Evolutionary conservation across 2,797 vertebrate species (phyloP), one percentile per base, ranked within the genome.

Genomic region (Sebastes steindachneri): DNA sequence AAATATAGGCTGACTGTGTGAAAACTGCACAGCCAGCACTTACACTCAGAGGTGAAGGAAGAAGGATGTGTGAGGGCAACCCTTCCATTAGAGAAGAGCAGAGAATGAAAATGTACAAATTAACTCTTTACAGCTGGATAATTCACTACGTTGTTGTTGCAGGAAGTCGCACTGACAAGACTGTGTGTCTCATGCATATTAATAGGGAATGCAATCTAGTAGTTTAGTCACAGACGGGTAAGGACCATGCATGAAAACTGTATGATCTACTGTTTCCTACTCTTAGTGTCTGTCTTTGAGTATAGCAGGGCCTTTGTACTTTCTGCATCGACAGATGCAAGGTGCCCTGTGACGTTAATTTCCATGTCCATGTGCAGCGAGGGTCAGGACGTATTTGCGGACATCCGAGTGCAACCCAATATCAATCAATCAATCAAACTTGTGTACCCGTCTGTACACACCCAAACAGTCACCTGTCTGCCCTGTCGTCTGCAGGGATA

Each of bases 1-100:
- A 92, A 91, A 88, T 88, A 90, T 79, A 84, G 83, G 65, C 62
- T 83, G 67, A 74, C 74, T 77, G 75, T 58, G 55, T 55, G 72
- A 73, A 87, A 86, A 84, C 64, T 67, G 82, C 83, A 85, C 51
- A 63, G 84, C 63, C 65, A 79, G 89, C 78, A 82, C 79, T 89
- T 89, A 71, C 60, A 69, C 62, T 68, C 68, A 29, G 72, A 74
- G 74, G 83, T 78, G 65, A 79, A 63, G n/a, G 11, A 37, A 71
- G 45, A 75, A 45, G 53, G 71, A 69, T 57, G 68, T 68, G 7
- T 9, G 1, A 31, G 58, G 55, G 31, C 54, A 23, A 64, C 33
- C n/a, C 11, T 58, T 76, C 70, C 33, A 63, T 85, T 63, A 23
- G 69, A 75, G 75, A 73, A 78, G 5, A 64, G 23, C 28, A 75